A percentile compares a stretch with the other conserved stretches of the same genome.
phyloP scores from a whole-genome alignment of 2,113 vertebrate species.

The Turnix velox region DNA sequence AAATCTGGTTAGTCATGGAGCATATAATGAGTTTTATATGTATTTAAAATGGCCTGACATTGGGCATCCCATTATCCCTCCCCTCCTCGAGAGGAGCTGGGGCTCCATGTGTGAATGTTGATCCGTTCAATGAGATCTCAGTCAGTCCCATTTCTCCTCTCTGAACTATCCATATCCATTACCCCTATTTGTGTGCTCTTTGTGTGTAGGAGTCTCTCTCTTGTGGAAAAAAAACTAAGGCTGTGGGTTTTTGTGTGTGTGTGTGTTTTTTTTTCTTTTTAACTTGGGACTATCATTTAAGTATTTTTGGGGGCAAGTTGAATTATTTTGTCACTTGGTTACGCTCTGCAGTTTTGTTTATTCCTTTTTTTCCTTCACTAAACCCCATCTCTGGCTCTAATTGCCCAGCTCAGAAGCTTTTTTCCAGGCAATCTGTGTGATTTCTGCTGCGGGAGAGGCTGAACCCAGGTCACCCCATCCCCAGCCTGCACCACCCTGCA shows the following conservation, averaged over 20 bases:
- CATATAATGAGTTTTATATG: conserved; percentile 28
- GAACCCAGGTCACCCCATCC: neutral
- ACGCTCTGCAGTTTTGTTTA: neutral
- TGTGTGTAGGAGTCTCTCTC: conserved; percentile 31
- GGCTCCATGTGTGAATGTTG: conserved; percentile 6
- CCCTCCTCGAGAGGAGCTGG: neutral
- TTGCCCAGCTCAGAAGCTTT: neutral
- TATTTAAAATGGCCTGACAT: conserved; percentile 45
- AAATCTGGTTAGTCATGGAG: conserved; percentile 45
- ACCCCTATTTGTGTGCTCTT: neutral
- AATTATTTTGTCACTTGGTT: neutral
- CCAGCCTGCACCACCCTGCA: neutral
- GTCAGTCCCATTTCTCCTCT: neutral
- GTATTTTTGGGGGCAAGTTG: neutral
- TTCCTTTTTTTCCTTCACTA: neutral
- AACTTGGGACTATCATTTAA: neutral
- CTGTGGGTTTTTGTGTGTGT: no score
- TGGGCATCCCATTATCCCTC: conserved; percentile 37
- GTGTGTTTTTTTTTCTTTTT: no score
- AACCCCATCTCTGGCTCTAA: neutral
- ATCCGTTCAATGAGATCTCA: neutral
- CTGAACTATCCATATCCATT: neutral
- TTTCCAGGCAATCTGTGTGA: neutral
- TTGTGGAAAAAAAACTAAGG: neutral
- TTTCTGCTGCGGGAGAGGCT: neutral